Base-by-base conservation (phyloP, 2,888 invertebrate species). In the Hyposoter didymator region DNA sequence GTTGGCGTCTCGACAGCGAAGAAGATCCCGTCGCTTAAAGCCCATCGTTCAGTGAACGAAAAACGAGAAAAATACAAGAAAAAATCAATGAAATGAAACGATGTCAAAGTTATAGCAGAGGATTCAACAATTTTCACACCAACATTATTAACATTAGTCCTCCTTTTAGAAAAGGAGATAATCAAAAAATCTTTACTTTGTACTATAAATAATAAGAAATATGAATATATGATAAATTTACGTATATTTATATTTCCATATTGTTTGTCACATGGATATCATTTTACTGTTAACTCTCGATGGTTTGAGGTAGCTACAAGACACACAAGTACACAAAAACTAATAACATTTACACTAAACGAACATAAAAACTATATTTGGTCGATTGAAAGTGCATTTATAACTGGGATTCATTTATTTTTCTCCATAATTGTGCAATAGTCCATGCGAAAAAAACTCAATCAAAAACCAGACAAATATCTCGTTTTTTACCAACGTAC, bases 11-110 rank as follows among this genome's bases (percentile, higher is more conserved):
- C 92, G 89, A 84, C 93, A 92, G 88, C 92, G 92, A 84, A 91
- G 94, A 90, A 92, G 92, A 90, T 92, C 92, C 88, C 92, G 90
- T 88, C 93, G 93, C 88, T 93, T 92, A 89, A 93, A 93, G 86
- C 93, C 93, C 87, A 92, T 93, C 91, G 90, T 93, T 90, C 91
- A 91, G 87, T 92, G 90, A 90, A 64, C 47, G 39, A 55, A 62
- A 70, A 75, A 22, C 22, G 17, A 74, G 35, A 67, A 73, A 62
- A 69, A 59, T 28, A 67, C 49, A 72, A 19, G 22, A 32, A 74
- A 22, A 39, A 35, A 49, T 66, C 43, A 80, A 32, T 78, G 45
- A 39, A 69, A 49, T 39, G 12, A 39, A 49, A 73, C 47, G 17
- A 43, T 73, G 79, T 73, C 76, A 82, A 75, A 55, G 69, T 39